These are phyloP conservation scores for Cyphomyrus plagiostoma DNA, from an alignment of 2,113 vertebrate species.

Conservation along the genomic window DNA sequence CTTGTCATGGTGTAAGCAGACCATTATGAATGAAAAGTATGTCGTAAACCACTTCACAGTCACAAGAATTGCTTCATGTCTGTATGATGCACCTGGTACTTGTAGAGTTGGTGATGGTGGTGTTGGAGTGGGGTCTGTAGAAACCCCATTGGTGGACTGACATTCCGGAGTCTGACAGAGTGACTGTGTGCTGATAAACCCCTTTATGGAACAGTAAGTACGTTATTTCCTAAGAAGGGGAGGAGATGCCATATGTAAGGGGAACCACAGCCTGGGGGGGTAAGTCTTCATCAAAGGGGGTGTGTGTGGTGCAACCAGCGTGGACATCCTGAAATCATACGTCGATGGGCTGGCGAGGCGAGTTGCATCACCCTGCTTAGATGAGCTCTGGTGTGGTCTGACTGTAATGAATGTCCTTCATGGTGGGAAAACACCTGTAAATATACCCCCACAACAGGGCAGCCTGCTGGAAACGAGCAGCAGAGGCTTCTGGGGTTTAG, in stretches of 20 bases:
- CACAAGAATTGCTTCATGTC: background rate
- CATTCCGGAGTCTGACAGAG: background rate
- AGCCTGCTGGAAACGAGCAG: background rate
- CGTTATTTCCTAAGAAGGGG: background rate
- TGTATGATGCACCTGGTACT: background rate
- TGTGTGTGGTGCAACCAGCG: background rate
- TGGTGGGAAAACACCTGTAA: background rate
- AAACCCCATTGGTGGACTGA: background rate
- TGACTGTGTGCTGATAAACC: background rate
- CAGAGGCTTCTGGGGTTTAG: background rate
- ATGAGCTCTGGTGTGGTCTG: background rate
- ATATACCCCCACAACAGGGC: background rate
- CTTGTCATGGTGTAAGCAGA: background rate
- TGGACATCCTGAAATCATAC: background rate
- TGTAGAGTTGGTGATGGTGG: background rate
- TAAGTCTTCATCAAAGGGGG: background rate
- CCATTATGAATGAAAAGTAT: background rate
- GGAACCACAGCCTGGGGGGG: background rate
- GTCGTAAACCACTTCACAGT: background rate
- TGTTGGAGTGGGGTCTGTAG: conserved; percentile 21
- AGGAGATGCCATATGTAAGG: background rate
- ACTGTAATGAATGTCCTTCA: background rate
- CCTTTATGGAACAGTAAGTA: background rate
- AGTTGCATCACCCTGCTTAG: background rate
- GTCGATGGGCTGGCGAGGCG: background rate